Percentiles rank a stretch among this genome's conserved stretches.
Conservation (phyloP, 2,113 vertebrate genomes). For the Poecilia latipinna region DNA sequence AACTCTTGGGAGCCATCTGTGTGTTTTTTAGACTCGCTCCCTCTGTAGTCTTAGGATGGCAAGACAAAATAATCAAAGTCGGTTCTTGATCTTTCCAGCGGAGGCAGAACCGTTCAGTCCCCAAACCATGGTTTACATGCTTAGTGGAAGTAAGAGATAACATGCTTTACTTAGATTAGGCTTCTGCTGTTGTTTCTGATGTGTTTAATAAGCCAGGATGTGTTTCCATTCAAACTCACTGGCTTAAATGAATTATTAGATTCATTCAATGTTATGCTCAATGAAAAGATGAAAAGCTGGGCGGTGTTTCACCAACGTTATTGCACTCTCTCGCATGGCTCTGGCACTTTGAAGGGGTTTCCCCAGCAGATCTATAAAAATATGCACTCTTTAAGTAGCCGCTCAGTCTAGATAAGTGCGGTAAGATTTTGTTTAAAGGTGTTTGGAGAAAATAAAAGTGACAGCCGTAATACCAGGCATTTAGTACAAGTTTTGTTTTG, state of each 20-base stretch:
- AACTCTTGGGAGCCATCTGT: constrained; percentile 19
- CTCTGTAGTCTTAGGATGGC: not conserved
- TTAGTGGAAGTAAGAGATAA: not conserved
- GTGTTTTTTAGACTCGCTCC: constrained; percentile 2
- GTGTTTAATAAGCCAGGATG: constrained; percentile 16
- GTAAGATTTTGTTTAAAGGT: constrained; percentile 50
- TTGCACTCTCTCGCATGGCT: constrained; percentile 36
- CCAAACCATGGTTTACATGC: constrained; percentile 13
- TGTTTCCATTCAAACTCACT: not conserved
- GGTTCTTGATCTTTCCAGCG: constrained; percentile 33
- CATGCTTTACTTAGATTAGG: not conserved
- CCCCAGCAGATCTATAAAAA: constrained; percentile 63
- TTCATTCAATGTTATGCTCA: not conserved
- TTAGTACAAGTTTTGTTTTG: not conserved
- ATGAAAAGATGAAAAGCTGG: constrained; percentile 36
- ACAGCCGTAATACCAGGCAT: constrained; percentile 10
- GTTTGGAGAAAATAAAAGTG: not conserved
- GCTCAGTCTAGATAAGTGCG: constrained; percentile 53
- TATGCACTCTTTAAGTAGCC: constrained; percentile 68
- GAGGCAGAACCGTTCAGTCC: constrained; percentile 4
- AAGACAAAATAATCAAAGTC: not conserved
- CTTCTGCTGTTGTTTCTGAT: not conserved
- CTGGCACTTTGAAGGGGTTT: constrained; percentile 26
- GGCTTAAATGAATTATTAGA: not conserved
- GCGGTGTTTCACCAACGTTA: constrained; percentile 18